Base-by-base conservation (phyloP, 2,888 invertebrate species). In the Leptogaster cylindrica region DNA sequence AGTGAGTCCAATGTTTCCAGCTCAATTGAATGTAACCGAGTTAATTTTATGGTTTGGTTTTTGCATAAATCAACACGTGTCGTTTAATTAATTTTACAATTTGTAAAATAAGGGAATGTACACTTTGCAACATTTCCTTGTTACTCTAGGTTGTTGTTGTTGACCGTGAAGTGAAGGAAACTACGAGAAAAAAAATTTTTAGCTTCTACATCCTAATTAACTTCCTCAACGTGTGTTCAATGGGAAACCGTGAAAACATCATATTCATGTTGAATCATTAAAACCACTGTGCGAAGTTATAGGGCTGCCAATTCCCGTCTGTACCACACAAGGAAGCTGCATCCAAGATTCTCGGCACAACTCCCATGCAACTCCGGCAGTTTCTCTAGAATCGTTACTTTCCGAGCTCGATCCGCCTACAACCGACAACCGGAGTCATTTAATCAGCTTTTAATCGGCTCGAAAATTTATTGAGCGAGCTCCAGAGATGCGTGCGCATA, bases 381-480 rank as follows among this genome's bases (percentile, higher is more conserved):
- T 25, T 23, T 46, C 31, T 23, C 33, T 55, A 8, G 39, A 39
- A 55, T 55, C 55, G 39, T 55, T 55, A 55, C 39, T 36, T 55
- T 39, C 39, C 23, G 23, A 23, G 36, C 23, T 39, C 20, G 23
- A 3, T 55, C 55, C 55, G 39, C 55, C 55, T 55, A 55, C 55
- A 39, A 55, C 36, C 16, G 16, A n/a, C 23, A 39, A 23, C 39
- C 55, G 25, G 39, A 39, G 39, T 55, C 36, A 8, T 55, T 55
- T 55, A 55, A 55, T 55, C 55, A 55, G 55, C 39, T 36, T 55
- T 55, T 55, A 55, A 55, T 55, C 55, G 55, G 55, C 55, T 16
- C 31, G 55, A 23, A 20, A 55, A 55, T 55, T 55, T 55, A 55
- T 55, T 55, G 55, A 18, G 12, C 55, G 23, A 4, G 31, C 36